Evolutionary conservation across 1,140 invertebrate species (phyloP), one percentile per base, ranked within the genome.

Genomic region (Saxidomus purpurata): DNA sequence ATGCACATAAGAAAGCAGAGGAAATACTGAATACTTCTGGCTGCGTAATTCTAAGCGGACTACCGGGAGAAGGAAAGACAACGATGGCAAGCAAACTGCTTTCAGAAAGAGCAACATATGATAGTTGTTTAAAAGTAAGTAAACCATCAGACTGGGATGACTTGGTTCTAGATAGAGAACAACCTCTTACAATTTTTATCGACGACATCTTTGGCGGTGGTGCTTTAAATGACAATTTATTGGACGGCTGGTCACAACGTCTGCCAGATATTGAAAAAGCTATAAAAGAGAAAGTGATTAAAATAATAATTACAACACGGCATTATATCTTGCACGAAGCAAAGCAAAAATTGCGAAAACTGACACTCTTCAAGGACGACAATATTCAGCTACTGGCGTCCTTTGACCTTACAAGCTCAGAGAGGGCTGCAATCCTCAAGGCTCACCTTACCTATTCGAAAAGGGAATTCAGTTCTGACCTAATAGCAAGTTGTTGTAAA

Each of bases 121-220:
- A 34, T 13, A n/a, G n/a, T n/a, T 71, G 82, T 38, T 3, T 85
- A 22, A 71, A 74, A 31, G 15, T 85, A 19, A 22, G 9, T 4
- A 4, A 47, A 11, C n/a, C 43, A 6, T 22, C 25, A 4, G 82
- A 85, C 19, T 71, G 61, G 82, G 22, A 61, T 25, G 8, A 52
- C 1, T n/a, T 85, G 25, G 61, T 63, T 69, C 28, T 69, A 8
- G 1, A 3, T 8, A 17, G 6, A 13, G 19, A 52, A 11, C 31
- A 34, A 15, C 40, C 40, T 36, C 15, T 49, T 19, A 74, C 34
- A 22, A 36, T 85, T n/a, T 34, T 85, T 22, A 85, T 85, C 22
- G 82, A 85, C 43, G 82, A 85, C 31, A 85, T 85, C 6, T 85
- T 85, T 52, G 82, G 82, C 2, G 63, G 38, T 31, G 82, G 82